These are phyloP conservation scores for Meteorus colon DNA, from an alignment of 2,888 invertebrate genomes.

Conservation along the genomic window DNA sequence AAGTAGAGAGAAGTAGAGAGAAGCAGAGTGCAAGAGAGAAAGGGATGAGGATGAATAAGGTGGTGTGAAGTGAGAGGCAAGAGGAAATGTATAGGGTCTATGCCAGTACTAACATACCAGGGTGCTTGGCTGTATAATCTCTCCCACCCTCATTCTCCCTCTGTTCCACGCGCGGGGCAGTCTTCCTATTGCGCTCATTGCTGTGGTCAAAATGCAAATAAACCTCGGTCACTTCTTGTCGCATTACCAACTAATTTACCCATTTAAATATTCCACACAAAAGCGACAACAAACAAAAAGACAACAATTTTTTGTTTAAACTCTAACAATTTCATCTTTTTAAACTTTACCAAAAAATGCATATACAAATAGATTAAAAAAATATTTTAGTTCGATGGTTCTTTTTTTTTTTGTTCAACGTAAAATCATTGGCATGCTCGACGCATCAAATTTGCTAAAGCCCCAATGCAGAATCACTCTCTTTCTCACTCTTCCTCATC, in stretches of 20 bases:
- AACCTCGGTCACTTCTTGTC: not conserved
- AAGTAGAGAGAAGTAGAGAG: slow-evolving; percentile 17
- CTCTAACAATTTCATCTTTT: too few species aligned
- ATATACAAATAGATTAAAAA: too few species aligned
- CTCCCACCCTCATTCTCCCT: slow-evolving; percentile 21
- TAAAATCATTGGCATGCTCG: slow-evolving; percentile 17
- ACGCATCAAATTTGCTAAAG: slow-evolving; percentile 18
- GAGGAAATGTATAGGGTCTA: not conserved
- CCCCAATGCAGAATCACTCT: slow-evolving; percentile 44
- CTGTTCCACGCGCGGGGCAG: not conserved
- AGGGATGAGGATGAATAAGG: slow-evolving; percentile 39
- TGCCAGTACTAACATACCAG: slow-evolving; percentile 32
- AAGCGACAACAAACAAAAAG: too few species aligned
- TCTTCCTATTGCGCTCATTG: too few species aligned
- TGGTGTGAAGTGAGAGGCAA: slow-evolving; percentile 24
- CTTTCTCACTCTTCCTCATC: slow-evolving; percentile 25
- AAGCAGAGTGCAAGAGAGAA: slow-evolving; percentile 9
- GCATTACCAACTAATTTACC: too few species aligned
- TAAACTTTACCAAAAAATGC: too few species aligned
- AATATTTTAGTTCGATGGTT: too few species aligned
- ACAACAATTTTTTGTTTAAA: too few species aligned
- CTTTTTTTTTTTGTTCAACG: too few species aligned
- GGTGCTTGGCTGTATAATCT: slow-evolving; percentile 38
- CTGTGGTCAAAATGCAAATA: not conserved
- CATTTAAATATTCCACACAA: too few species aligned